Evolutionary conservation across 1,140 invertebrate genomes (phyloP).

Genomic region (Venustaconcha ellipsiformis): DNA sequence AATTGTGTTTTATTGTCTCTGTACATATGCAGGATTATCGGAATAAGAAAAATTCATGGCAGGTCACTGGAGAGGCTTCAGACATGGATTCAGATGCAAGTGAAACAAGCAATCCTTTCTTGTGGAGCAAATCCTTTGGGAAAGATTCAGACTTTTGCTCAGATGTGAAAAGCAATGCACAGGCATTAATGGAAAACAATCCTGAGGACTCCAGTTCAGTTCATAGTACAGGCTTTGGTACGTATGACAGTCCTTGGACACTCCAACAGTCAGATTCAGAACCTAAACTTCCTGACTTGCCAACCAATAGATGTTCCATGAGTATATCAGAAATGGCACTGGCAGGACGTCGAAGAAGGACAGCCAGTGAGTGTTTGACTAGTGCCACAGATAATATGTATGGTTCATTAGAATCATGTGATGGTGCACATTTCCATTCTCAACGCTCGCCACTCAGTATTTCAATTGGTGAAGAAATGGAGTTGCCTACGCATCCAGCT

Average conservation of each 20-base stretch:
- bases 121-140: slow-evolving; percentile 6
- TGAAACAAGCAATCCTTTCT: neutral
- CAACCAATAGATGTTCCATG: slow-evolving; percentile 12
- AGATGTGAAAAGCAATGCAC: too few relatives aligned
- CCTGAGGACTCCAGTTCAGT: too few relatives aligned
- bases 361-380: slow-evolving; percentile 62
- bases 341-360: slow-evolving; percentile 40
- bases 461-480: slow-evolving; percentile 46
- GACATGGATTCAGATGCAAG: neutral
- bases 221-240: neutral
- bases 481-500: slow-evolving; percentile 26
- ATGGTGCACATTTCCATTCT: slow-evolving; percentile 27
- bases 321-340: slow-evolving; percentile 35
- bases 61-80: neutral
- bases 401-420: slow-evolving; percentile 44
- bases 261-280: slow-evolving; percentile 7
- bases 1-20: too few relatives aligned
- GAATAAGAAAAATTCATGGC: slow-evolving; percentile 6
- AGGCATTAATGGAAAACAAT: too few relatives aligned
- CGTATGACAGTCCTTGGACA: slow-evolving; percentile 19
- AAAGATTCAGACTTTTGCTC: slow-evolving; percentile 25
- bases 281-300: slow-evolving; percentile 23
- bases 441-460: slow-evolving; percentile 47
- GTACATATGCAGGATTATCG: slow-evolving; percentile 15
- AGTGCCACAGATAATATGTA: slow-evolving; percentile 42